These are phyloP conservation scores for Drosophila eohydei DNA, from an alignment of 2,888 invertebrate species.

Conservation along the genomic window DNA sequence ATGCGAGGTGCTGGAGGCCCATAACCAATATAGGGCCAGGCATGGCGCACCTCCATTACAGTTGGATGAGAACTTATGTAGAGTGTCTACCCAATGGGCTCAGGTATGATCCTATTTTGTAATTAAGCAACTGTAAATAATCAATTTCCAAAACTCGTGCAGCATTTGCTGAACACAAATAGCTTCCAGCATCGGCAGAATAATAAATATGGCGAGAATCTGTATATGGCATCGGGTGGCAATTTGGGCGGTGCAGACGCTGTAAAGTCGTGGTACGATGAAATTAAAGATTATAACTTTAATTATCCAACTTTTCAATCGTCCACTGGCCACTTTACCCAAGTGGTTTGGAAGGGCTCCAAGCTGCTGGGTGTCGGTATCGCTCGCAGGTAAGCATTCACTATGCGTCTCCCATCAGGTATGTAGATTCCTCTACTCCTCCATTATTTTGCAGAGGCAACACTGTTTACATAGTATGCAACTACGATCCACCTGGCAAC, in stretches of 20 bases:
- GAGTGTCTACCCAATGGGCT: slow-evolving; percentile 91
- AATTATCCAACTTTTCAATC: slow-evolving; percentile 87
- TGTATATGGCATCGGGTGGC: slow-evolving; percentile 91
- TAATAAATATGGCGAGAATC: slow-evolving; percentile 93
- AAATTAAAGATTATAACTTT: slow-evolving; percentile 89
- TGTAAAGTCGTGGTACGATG: slow-evolving; percentile 92
- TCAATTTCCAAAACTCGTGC: not conserved
- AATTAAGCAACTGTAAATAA: not conserved
- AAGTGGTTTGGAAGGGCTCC: slow-evolving; percentile 92
- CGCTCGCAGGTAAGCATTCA: slow-evolving; percentile 84
- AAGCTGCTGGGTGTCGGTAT: slow-evolving; percentile 91
- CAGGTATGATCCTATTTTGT: slow-evolving; percentile 76
- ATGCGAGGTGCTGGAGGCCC: slow-evolving; percentile 90
- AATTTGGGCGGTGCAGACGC: slow-evolving; percentile 89
- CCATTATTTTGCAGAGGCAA: slow-evolving; percentile 40
- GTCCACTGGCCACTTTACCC: slow-evolving; percentile 93
- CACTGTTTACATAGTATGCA: slow-evolving; percentile 63
- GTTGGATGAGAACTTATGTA: slow-evolving; percentile 88
- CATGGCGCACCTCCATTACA: slow-evolving; percentile 90
- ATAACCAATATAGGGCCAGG: slow-evolving; percentile 89
- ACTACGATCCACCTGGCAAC: slow-evolving; percentile 70
- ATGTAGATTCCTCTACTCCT: not conserved
- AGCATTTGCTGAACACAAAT: slow-evolving; percentile 87
- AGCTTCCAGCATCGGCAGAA: slow-evolving; percentile 90
- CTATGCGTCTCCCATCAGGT: not conserved